Conservation (phyloP, 2,888 invertebrate species). For the Phytoseiulus persimilis region DNA sequence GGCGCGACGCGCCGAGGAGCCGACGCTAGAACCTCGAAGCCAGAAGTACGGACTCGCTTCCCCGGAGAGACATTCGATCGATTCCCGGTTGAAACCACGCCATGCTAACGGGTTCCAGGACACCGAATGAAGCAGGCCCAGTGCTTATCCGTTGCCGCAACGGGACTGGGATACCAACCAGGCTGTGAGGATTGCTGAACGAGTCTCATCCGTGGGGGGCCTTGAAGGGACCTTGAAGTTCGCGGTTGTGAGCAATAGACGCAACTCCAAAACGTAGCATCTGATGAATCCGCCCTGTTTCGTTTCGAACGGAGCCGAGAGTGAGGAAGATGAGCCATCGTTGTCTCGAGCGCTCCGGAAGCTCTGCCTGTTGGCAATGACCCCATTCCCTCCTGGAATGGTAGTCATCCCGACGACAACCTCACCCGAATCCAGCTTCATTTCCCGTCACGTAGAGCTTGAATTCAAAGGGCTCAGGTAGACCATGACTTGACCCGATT, state of each 20-base stretch:
- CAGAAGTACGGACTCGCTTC: too few relatives aligned
- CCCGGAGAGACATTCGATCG: too few relatives aligned
- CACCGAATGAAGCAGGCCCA: too few relatives aligned
- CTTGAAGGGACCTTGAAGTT: slow-evolving; percentile 36
- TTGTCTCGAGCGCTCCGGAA: neutral
- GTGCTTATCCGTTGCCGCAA: neutral
- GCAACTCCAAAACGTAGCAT: neutral
- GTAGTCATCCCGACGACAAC: neutral
- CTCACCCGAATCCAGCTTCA: neutral
- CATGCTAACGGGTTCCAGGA: too few relatives aligned
- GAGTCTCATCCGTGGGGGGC: slow-evolving; percentile 28
- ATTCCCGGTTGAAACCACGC: too few relatives aligned
- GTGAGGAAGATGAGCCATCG: neutral
- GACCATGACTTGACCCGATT: neutral
- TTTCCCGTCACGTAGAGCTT: neutral
- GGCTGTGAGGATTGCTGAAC: neutral
- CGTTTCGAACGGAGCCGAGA: neutral
- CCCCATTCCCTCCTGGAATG: neutral
- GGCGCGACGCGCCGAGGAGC: too few relatives aligned
- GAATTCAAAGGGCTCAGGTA: neutral
- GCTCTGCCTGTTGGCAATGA: neutral
- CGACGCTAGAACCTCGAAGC: too few relatives aligned
- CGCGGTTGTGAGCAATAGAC: slow-evolving; percentile 33
- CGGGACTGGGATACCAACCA: neutral
- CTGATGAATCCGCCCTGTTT: neutral